Base-by-base conservation (phyloP, 2,888 invertebrate species). In the Steromphala cineraria region DNA sequence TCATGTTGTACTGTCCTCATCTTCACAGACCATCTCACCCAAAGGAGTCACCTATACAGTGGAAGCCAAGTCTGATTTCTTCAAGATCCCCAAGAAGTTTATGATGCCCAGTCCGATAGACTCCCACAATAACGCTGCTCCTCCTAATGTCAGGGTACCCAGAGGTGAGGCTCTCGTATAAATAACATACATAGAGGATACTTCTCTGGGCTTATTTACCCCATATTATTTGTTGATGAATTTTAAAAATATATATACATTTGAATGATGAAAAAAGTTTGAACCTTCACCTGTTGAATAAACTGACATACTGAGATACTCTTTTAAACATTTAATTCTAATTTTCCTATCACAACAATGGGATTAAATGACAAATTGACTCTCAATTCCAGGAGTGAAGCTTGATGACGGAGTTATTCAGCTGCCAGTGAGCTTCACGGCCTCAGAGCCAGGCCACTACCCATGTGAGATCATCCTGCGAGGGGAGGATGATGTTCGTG, bases 371-470 rank as follows among this genome's bases (percentile, higher is more conserved):
- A 46, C 46, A 10, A 8, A 1, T n/a, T 19, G 52, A 0, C 78
- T 21, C 31, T 8, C 2, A 36, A n/a, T 67, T 74, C 4, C 81
- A 87, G 87, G 82, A 28, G 82, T 84, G 0, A 82, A 80, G 40
- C 62, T 85, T 24, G 82, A 85, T 52, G 87, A 88, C 74, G 89
- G 89, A 8, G 82, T 84, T 17, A 84, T 91, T 13, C 90, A 91
- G 52, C 87, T 93, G 46, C 91, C 93, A 7, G 85, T 93, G 31
- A 87, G 85, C 80, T 93, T 93, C 85, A 80, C 67, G 19, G 89
- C 92, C 1, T 85, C 87, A n/a, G 88, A 90, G 21, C 89, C 93
- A 0, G 93, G 93, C 13, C 91, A 91, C 82, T 93, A 92, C 82
- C 89, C 90, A 13, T 90, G 91, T 80, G 84, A 89, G 81, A 86